Conservation (phyloP, 1,140 invertebrate species). For the Aphidius gifuensis region DNA sequence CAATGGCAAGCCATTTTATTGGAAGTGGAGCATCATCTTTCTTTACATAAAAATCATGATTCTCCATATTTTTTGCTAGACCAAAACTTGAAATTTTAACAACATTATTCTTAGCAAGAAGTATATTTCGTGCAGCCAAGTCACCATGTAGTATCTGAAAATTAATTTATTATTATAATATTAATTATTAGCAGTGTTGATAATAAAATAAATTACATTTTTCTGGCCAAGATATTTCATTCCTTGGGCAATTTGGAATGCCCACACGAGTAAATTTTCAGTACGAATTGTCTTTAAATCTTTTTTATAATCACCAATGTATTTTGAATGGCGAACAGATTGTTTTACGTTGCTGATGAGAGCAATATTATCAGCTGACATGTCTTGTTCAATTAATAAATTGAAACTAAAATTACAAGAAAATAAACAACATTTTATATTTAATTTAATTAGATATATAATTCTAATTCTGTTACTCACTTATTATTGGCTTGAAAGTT, state of each 20-base stretch:
- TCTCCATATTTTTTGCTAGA: conserved; percentile 88
- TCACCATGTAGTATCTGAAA: conserved; percentile 86
- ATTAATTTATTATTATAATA: no score
- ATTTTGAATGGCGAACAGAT: conserved; percentile 53
- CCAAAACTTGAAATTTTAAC: conserved; percentile 97
- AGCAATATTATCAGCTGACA: conserved; percentile 35
- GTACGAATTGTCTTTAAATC: no score
- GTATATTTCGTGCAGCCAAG: conserved; percentile 91
- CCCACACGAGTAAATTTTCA: no score
- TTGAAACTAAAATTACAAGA: conserved; percentile 47
- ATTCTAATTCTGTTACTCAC: conserved; percentile 37
- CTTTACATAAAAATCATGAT: conserved; percentile 90
- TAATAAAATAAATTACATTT: no score
- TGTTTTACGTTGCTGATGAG: conserved; percentile 65
- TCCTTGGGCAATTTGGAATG: neutral
- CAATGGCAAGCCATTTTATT: conserved; percentile 81
- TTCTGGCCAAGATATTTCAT: conserved; percentile 86
- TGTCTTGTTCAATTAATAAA: conserved; percentile 37
- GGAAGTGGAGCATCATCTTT: conserved; percentile 76
- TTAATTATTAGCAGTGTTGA: no score
- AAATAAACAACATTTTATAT: conserved; percentile 58
- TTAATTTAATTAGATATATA: conserved; percentile 30
- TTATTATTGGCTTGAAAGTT: conserved; percentile 36
- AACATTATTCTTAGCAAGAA: conserved; percentile 84
- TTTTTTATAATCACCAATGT: no score